Base-by-base conservation (phyloP, 2,797 vertebrate genomes). In the Gymnothorax javanicus region DNA sequence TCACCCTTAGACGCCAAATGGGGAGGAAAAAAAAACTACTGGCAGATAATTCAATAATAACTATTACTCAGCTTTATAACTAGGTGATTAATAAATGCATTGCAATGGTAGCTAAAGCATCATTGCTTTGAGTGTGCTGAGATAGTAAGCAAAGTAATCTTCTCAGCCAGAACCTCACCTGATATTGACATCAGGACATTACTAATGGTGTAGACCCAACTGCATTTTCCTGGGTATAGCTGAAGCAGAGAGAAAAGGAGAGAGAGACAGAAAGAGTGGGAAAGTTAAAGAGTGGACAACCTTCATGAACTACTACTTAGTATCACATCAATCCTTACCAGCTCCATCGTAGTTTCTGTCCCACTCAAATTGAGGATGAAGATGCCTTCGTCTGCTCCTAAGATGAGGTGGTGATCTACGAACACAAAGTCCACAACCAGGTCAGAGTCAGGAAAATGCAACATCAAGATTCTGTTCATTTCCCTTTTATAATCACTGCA, bases 161-260 rank as follows among this genome's bases (percentile, higher is more conserved):
- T 52, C 73, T 52, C 52, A 77, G 43, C 15, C 20, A 23, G 77
- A 81, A 3, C 69, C 91, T 93, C 93, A 98, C 97, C 97, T 92
- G 97, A 98, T 84, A 98, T 93, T 0, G 97, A 98, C 97, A 98
- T 97, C 89, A 98, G 95, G 43, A 97, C 92, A 7, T 97, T 97
- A 83, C 93, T 96, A 58, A 97, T 96, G 92, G 93, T 96, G 92
- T 97, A 97, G 7, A 98, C 93, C 97, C 97, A 98, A 17, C 92
- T 96, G 6, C 97, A 98, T 89, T 95, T 97, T 87, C 96, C 96
- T 7, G 97, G 95, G 91, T 95, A 98, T 75, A 98, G 91, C 98
- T 98, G 91, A 9, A 87, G 88, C 83, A 90, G 64, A 91, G n/a
- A 50, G 67, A 83, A 25, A 85, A 75, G 58, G 25, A 81, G 64